These are phyloP conservation scores for Caretta caretta DNA, from an alignment of 2,113 vertebrate genomes.

Conservation along the genomic window DNA sequence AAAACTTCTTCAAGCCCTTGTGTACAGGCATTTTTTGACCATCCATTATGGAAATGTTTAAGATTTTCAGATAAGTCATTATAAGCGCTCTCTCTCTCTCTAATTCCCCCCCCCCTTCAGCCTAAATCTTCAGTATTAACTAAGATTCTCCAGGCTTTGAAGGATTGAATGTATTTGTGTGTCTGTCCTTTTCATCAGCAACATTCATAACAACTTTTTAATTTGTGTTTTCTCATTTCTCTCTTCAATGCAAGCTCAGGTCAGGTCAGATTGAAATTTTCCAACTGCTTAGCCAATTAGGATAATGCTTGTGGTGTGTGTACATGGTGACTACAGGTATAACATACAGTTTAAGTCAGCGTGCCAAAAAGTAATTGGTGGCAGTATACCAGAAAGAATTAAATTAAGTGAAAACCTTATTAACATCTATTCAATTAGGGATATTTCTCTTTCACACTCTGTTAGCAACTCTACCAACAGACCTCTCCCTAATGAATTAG, in stretches of 20 bases:
- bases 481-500: slow-evolving; percentile 68
- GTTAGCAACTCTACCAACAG: slow-evolving; percentile 67
- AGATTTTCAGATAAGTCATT: neutral
- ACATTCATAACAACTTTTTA: neutral
- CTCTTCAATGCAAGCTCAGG: neutral
- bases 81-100: too few relatives aligned
- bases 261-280: slow-evolving; percentile 45
- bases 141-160: neutral
- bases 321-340: slow-evolving; percentile 46
- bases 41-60: neutral
- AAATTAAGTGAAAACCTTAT: slow-evolving; percentile 53
- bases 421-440: neutral
- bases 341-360: slow-evolving; percentile 58
- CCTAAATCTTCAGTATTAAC: neutral
- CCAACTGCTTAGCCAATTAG: slow-evolving; percentile 63
- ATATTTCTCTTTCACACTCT: slow-evolving; percentile 3
- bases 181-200: neutral
- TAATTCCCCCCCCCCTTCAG: neutral
- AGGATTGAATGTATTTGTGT: neutral
- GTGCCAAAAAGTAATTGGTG: slow-evolving; percentile 69
- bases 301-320: slow-evolving; percentile 27
- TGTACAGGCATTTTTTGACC: neutral
- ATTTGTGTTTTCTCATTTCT: neutral
- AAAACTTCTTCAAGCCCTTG: neutral
- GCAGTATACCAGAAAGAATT: slow-evolving; percentile 75